Conservation (phyloP, 2,113 vertebrate genomes). For the Hypanus sabinus region DNA sequence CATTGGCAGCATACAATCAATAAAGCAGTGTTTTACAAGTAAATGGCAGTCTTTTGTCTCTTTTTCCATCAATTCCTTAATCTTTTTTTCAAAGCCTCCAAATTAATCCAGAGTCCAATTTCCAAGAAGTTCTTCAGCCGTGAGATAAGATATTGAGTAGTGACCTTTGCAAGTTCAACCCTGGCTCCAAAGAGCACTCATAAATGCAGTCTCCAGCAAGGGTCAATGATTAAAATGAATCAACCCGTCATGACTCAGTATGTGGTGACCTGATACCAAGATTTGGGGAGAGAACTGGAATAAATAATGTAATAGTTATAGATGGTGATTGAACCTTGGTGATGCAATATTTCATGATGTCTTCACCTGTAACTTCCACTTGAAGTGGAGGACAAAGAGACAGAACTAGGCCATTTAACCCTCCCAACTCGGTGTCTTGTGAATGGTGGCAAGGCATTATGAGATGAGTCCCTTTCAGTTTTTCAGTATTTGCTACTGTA, state of each 20-base stretch:
- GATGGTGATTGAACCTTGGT: background rate
- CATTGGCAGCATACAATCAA: conserved; percentile 91
- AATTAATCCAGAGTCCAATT: background rate
- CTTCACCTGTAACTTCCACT: background rate
- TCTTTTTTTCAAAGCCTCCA: background rate
- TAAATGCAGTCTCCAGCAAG: background rate
- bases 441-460: no score
- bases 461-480: no score
- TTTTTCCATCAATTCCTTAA: background rate
- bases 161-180: background rate
- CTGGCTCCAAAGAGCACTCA: background rate
- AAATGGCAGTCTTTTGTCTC: background rate
- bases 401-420: no score
- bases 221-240: background rate
- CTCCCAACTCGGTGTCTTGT: no score
- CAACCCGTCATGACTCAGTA: background rate
- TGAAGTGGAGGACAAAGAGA: no score
- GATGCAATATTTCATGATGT: background rate
- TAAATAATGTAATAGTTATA: background rate
- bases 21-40: conserved; percentile 87
- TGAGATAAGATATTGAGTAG: background rate
- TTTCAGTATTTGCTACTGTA: no score
- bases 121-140: background rate
- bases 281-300: no score
- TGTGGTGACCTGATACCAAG: background rate